Evolutionary conservation across 2,888 invertebrate species (phyloP).

Genomic region (Lydus trimaculatus): DNA sequence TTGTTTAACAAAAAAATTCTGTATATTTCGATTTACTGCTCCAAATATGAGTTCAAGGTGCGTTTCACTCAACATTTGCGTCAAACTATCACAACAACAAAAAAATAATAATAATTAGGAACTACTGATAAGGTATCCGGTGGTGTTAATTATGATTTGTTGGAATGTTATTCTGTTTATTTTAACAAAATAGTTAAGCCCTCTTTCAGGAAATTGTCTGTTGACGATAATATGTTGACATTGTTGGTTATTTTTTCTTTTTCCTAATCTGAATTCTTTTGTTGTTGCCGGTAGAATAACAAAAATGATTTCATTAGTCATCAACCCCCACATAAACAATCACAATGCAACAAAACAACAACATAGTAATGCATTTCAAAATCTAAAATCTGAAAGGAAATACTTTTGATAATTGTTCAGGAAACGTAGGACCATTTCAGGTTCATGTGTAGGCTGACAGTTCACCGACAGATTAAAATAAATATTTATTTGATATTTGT

Average conservation of each 20-base stretch:
- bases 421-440: conserved; percentile 40
- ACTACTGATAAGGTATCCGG: neutral
- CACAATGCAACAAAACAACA: conserved; percentile 16
- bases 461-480: conserved; percentile 33
- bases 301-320: conserved; percentile 23
- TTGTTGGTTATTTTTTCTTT: conserved; percentile 5
- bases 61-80: conserved; percentile 34
- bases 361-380: conserved; percentile 11
- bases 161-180: neutral
- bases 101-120: neutral
- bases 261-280: neutral
- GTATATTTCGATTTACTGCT: conserved; percentile 35
- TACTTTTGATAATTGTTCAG: conserved; percentile 39
- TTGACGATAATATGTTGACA: neutral
- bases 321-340: conserved; percentile 16
- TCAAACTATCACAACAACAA: neutral
- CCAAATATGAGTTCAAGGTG: conserved; percentile 28
- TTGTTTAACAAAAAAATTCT: conserved; percentile 21
- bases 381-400: conserved; percentile 35
- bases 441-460: conserved; percentile 39
- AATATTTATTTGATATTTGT: neutral
- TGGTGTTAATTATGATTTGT: neutral
- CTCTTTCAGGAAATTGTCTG: conserved; percentile 7
- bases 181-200: neutral
- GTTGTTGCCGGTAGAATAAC: conserved; percentile 16